phyloP scores from a whole-genome alignment of 2,888 invertebrate species.

The Melinaea menophilus region DNA sequence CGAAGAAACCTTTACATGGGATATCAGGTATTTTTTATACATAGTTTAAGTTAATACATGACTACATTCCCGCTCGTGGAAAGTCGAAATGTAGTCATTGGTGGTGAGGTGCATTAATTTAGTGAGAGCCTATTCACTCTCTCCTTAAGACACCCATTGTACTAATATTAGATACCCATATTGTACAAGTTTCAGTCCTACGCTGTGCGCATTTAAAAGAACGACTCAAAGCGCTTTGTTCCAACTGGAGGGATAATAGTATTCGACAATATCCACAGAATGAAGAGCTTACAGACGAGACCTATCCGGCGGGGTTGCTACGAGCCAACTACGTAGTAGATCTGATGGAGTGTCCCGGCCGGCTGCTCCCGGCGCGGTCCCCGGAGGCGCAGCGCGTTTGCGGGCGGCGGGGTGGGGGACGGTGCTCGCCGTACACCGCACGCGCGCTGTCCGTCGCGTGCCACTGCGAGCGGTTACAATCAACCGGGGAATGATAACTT shows the following conservation, averaged over 20 bases:
- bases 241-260: no score
- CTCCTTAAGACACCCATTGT: no score
- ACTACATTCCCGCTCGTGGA: no score
- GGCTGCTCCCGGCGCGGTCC: slow-evolving; percentile 56
- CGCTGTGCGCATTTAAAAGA: no score
- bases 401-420: slow-evolving; percentile 47
- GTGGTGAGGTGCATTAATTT: no score
- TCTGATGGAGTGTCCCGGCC: slow-evolving; percentile 70
- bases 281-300: slow-evolving; percentile 35
- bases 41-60: no score
- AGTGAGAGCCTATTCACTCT: no score
- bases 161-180: no score
- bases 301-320: slow-evolving; percentile 75
- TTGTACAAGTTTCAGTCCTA: no score
- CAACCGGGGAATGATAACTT: slow-evolving; percentile 2
- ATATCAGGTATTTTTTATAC: background rate
- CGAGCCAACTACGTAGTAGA: slow-evolving; percentile 81
- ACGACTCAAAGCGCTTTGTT: background rate
- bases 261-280: slow-evolving; percentile 19
- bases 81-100: no score
- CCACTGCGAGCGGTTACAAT: slow-evolving; percentile 38
- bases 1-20: background rate
- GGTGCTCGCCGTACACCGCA: slow-evolving; percentile 47
- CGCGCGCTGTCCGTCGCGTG: slow-evolving; percentile 42
- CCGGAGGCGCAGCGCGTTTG: slow-evolving; percentile 51